Evolutionary conservation across 2,113 vertebrate genomes (phyloP).

Genomic region (Pedionomus torquatus): DNA sequence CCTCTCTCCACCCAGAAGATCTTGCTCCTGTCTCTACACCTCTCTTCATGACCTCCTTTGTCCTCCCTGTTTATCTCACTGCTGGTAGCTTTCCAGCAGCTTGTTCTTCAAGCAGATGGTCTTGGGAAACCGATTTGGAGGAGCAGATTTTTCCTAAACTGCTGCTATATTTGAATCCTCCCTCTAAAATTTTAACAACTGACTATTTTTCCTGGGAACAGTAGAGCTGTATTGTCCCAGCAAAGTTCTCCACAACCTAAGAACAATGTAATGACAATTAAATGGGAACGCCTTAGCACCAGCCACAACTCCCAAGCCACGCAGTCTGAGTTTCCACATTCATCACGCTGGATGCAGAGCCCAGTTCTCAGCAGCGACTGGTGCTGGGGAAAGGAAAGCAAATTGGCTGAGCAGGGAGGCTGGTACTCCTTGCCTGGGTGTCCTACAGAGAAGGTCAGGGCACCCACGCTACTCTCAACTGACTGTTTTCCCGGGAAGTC

Average conservation of each 20-base stretch:
- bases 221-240: not conserved
- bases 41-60: not conserved
- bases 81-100: slow-evolving; percentile 36
- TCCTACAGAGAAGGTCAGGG: not conserved
- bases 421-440: not conserved
- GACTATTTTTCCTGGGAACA: not conserved
- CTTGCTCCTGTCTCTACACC: not conserved
- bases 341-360: not conserved
- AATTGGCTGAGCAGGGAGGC: not conserved
- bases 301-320: not conserved
- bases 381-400: not conserved
- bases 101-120: slow-evolving; percentile 33
- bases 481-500: not conserved
- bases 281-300: not conserved
- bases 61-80: not conserved
- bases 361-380: not conserved
- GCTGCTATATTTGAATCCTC: slow-evolving; percentile 8
- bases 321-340: not conserved
- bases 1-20: not conserved
- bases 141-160: not conserved
- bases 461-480: not conserved
- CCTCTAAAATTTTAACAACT: not conserved
- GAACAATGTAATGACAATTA: not conserved
- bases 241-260: not conserved
- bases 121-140: not conserved